Base-by-base conservation (phyloP, 2,797 vertebrate genomes). In the Hippocampus kuda region DNA sequence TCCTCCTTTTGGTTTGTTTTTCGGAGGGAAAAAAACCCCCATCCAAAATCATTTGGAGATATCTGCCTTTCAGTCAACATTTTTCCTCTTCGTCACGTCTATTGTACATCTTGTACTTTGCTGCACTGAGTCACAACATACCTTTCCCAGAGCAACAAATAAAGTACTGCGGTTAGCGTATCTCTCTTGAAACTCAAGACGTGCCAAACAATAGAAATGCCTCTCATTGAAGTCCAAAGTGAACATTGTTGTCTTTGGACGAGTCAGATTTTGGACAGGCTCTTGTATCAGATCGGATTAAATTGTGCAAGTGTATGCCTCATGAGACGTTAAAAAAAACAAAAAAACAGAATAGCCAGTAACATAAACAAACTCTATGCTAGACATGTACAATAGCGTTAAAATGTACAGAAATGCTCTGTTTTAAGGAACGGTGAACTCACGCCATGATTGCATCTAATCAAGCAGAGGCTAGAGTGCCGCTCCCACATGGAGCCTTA, bases 371-470 rank as follows among this genome's bases (percentile, higher is more conserved):
- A 7, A 5, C 2, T 46, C 5, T 7, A 8, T 24, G 22, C 11
- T 63, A 24, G 11, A 24, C 38, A 44, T 2, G 22, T 24, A 24
- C 38, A 44, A 24, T 7, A 44, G 34, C 38, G 44, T 44, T 16
- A 11, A 62, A 41, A 15, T 38, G 46, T 38, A 5, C 4, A 41
- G 54, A 54, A 44, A 72, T 68, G 69, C 75, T 77, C 68, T 70
- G 67, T 64, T 72, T 72, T 16, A 66, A 70, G 20, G 34, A 76
- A 56, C 53, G 69, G 64, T 72, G 73, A 79, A 78, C 82, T 78
- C 70, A 82, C 75, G 70, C 77, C 68, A 85, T 87, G 84, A 80
- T 72, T 60, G 68, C 4, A 68, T 81, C 82, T 80, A 87, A 88
- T 88, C 80, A 83, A 80, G 82, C 79, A 70, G 81, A 85, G 75